A percentile compares a stretch with the other conserved stretches of the same genome.
Evolutionary conservation across 1,140 invertebrate genomes (phyloP).

Genomic region (Acyrthosiphon pisum): DNA sequence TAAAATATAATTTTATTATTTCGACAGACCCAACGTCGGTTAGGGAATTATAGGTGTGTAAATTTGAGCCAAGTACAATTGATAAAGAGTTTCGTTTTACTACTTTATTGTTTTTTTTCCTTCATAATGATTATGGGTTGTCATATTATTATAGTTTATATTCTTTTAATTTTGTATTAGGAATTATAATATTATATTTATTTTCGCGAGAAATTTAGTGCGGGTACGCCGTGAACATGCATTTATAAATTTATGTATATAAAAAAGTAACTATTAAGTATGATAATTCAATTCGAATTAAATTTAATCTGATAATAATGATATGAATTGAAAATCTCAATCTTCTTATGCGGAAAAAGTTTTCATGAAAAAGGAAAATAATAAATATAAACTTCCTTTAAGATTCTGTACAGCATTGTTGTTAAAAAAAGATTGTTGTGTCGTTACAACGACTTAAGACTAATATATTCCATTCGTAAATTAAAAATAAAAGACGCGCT

Average conservation of each 20-base stretch:
- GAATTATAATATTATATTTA: neutral
- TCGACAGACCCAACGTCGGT: neutral
- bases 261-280: neutral
- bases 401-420: neutral
- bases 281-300: neutral
- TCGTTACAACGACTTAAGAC: neutral
- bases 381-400: neutral
- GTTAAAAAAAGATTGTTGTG: neutral
- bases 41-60: neutral
- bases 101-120: neutral
- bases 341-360: neutral
- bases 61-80: neutral
- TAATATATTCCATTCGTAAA: neutral
- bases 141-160: conserved; percentile 13
- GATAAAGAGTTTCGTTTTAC: neutral
- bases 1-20: neutral
- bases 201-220: neutral
- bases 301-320: neutral
- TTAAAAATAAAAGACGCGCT: neutral
- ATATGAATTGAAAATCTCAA: neutral
- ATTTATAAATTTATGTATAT: neutral
- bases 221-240: neutral
- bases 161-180: neutral
- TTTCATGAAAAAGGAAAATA: neutral
- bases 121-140: neutral